Percentiles rank a stretch among this genome's conserved stretches.
Evolutionary conservation across 2,888 invertebrate genomes (phyloP).

Genomic region (Torymus tubicola): DNA sequence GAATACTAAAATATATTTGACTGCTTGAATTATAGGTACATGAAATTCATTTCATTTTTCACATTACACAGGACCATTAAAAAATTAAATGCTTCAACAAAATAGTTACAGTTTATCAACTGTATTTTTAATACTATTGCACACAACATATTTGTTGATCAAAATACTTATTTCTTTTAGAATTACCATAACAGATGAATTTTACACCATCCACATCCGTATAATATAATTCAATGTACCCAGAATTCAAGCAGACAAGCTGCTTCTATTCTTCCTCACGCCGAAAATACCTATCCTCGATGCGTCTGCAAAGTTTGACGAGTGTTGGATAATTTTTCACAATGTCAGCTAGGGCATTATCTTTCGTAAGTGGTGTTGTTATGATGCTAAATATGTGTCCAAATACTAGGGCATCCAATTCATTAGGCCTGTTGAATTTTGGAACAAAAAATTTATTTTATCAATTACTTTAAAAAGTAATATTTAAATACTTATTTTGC

Average conservation of each 20-base stretch:
- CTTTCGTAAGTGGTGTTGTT: slow-evolving; percentile 89
- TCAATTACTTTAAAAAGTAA: slow-evolving; percentile 10
- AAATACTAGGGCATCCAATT: slow-evolving; percentile 96
- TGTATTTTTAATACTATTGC: slow-evolving; percentile 59
- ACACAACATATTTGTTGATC: slow-evolving; percentile 62
- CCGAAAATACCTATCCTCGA: slow-evolving; percentile 90
- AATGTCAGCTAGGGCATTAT: slow-evolving; percentile 87
- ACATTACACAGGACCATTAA: background rate
- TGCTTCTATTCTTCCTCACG: slow-evolving; percentile 71
- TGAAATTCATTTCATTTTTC: slow-evolving; percentile 4
- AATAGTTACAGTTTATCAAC: slow-evolving; percentile 4
- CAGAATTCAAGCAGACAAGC: slow-evolving; percentile 68
- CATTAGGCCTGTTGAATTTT: slow-evolving; percentile 85
- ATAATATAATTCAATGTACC: slow-evolving; percentile 68
- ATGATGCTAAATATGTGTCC: slow-evolving; percentile 97
- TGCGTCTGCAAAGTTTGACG: slow-evolving; percentile 87
- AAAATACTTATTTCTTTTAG: slow-evolving; percentile 56
- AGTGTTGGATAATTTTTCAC: slow-evolving; percentile 87
- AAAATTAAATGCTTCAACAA: slow-evolving; percentile 18
- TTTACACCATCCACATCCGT: slow-evolving; percentile 64
- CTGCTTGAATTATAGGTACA: slow-evolving; percentile 59
- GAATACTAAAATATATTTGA: slow-evolving; percentile 50
- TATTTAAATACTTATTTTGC: slow-evolving; percentile 11
- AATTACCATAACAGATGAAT: slow-evolving; percentile 69
- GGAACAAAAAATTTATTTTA: slow-evolving; percentile 51